Evolutionary conservation across 2,113 vertebrate species (phyloP), one percentile per base, ranked within the genome.

Genomic region (Notiomystis cincta): DNA sequence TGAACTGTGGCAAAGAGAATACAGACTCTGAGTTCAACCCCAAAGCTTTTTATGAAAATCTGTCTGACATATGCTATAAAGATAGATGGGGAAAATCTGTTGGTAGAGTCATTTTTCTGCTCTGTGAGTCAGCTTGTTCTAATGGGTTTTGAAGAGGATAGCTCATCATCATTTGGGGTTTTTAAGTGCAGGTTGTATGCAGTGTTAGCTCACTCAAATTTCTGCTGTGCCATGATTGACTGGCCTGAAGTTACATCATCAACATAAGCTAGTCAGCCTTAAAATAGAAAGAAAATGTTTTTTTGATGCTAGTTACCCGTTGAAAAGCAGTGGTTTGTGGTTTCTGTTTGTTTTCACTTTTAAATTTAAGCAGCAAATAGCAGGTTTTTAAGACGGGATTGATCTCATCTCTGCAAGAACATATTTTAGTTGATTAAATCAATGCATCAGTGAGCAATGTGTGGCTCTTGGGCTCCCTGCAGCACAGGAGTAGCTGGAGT

Each of bases 41-140:
- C 0, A 6, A 70, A 76, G 91, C 48, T 79, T 78, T 78, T 94
- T 64, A 12, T 64, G 51, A 93, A 89, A 85, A 87, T 87, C 81
- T 95, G 65, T 94, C 89, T 94, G 89, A 91, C 79, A 82, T 86
- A 70, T 57, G 87, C 77, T 95, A 5, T 66, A 72, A 95, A 95
- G 92, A 71, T 79, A 90, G 69, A 95, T 62, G 23, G 64, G 83
- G 77, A 94, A 83, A 87, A 87, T 96, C 53, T 87, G 89, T 94
- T 65, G 30, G 57, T 96, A 93, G 93, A 95, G 84, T 96, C 50
- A 80, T 79, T 93, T 79, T 91, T 91, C 89, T 95, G 78, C 91
- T 94, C 65, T 79, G 58, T 94, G 89, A 97, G 91, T 97, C 94
- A 96, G 91, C 91, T 91, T 71, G 60, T 87, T 85, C 95, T 96